A percentile compares a stretch with the other conserved stretches of the same genome.
Conservation (phyloP, 2,113 vertebrate genomes). For the Oncorhynchus kisutch region DNA sequence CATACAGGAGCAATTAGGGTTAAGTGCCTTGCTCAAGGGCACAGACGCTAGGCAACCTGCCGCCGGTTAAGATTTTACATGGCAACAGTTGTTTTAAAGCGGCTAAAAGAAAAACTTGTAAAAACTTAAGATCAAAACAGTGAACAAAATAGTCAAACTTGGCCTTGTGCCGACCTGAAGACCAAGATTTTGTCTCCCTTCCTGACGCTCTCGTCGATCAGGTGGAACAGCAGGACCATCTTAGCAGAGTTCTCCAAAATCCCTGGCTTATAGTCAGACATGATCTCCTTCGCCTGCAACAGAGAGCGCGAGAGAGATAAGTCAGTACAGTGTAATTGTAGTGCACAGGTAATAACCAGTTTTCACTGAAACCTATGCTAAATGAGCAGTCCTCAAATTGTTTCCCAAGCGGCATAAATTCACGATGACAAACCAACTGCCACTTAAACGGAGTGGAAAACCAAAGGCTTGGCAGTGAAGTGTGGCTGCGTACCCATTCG, state of each 20-base stretch:
- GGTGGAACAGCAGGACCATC: constrained; percentile 93
- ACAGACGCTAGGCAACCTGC: no score
- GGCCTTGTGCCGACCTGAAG: constrained; percentile 80
- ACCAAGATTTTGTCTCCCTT: constrained; percentile 93
- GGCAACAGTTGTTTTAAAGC: no score
- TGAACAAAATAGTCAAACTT: neutral
- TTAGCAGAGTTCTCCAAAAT: constrained; percentile 93
- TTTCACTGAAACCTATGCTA: no score
- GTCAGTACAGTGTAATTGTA: neutral
- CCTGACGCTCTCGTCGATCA: constrained; percentile 90
- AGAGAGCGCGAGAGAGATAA: neutral
- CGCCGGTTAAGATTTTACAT: neutral
- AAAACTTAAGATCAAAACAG: no score
- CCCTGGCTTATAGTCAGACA: constrained; percentile 86
- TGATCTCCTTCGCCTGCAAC: constrained; percentile 88
- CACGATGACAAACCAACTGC: neutral
- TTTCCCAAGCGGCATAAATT: no score
- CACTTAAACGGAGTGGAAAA: neutral
- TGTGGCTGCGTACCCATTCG: constrained; percentile 82
- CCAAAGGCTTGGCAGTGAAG: neutral
- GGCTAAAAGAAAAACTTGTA: neutral
- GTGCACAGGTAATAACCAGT: no score
- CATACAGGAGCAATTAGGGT: no score
- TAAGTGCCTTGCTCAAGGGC: no score
- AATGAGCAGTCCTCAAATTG: no score